Evolutionary conservation across 2,797 vertebrate genomes (phyloP), one percentile per base, ranked within the genome.

Genomic region (Crocidura indochinensis): DNA sequence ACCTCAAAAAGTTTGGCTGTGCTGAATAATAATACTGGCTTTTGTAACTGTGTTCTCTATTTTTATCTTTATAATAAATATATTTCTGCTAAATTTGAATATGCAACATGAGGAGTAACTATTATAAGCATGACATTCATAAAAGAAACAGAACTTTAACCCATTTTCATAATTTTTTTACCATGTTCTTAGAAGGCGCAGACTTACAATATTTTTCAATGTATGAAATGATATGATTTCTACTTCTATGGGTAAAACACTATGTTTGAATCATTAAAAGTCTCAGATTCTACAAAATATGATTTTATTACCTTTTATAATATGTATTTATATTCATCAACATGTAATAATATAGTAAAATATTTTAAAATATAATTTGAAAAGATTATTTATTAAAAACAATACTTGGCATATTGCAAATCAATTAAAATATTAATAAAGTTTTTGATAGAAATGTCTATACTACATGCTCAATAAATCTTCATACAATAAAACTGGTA

Each of bases 401-500:
- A 24, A 47, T 56, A 31, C 15, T 6, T 22, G 64, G 15, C 2
- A n/a, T 74, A 6, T 27, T 73, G 9, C 62, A 69, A 44, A 88
- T 79, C 49, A 78, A 68, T 60, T 4, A 22, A 60, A 76, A 79
- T 24, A 3, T 8, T 49, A 80, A 17, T 69, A 19, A 75, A 51
- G 10, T 51, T 60, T 56, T n/a, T 75, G 6, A 2, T 69, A 2
- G 73, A 27, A 26, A 74, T 65, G 1, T 47, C 29, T 64, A 51
- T 17, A 92, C 9, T 38, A 24, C 65, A 67, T 68, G n/a, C 17
- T 71, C 60, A 77, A 20, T 10, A 29, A 60, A 49, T 68, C 6
- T 79, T 38, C 73, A 67, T 10, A 67, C 87, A 74, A 44, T n/a
- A 88, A 84, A 72, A 47, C 4, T 85, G 27, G 4, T 84, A 14